These are phyloP conservation scores for Seriola dumerili DNA, from an alignment of 2,113 vertebrate species.

Conservation along the genomic window DNA sequence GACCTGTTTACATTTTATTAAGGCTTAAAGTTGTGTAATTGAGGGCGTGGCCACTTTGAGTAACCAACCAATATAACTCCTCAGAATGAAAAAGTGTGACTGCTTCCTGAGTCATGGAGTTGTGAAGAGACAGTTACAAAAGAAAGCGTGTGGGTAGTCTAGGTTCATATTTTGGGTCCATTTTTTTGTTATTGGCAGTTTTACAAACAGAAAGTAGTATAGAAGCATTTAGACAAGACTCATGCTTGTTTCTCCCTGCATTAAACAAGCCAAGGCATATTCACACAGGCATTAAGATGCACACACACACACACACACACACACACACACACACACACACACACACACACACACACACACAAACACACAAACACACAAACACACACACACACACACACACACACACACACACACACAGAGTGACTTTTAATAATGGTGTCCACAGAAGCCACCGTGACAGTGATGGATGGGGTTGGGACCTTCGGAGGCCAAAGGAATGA, in stretches of 20 bases:
- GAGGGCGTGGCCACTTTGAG: too few species aligned
- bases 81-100: too few species aligned
- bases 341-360: constrained; percentile 11
- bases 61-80: too few species aligned
- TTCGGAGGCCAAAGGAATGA: constrained; percentile 57
- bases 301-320: not conserved
- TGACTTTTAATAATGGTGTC: constrained; percentile 78
- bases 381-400: constrained; percentile 53
- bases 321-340: not conserved
- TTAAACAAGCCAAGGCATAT: not conserved
- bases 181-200: too few species aligned
- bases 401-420: constrained; percentile 45
- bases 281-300: not conserved
- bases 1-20: too few species aligned
- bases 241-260: not conserved
- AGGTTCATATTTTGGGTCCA: too few species aligned
- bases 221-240: not conserved
- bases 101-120: too few species aligned
- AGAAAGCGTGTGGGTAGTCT: too few species aligned
- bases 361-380: constrained; percentile 49
- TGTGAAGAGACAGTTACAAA: too few species aligned
- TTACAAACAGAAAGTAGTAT: too few species aligned
- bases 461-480: constrained; percentile 82
- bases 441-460: constrained; percentile 77
- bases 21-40: too few species aligned